Base-by-base conservation (phyloP, 2,797 vertebrate genomes). In the Clarias pachynema region DNA sequence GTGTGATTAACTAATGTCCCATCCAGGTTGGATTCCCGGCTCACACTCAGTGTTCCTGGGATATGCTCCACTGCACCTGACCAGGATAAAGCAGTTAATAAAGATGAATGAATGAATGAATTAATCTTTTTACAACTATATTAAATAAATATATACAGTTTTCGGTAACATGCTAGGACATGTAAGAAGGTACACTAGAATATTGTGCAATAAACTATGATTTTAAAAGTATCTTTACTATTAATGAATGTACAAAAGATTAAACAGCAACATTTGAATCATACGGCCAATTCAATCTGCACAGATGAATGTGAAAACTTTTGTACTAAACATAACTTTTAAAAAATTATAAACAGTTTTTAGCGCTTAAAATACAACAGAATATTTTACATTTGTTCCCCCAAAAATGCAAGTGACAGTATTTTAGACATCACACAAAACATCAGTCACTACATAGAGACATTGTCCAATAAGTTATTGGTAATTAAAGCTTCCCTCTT, bases 401-500 rank as follows among this genome's bases (percentile, higher is more conserved):
- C 77, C 0, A 8, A 49, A 79, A 63, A 26, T 49, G 24, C 37
- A 44, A 26, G 10, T 20, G 24, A 37, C 24, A 79, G 24, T 15
- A 63, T 79, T 78, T 79, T 6, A 63, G 24, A 79, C 16, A 49
- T 24, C 20, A n/a, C 75, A 79, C 37, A 80, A 66, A 84, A 81
- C 66, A 84, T 68, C 24, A 34, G 57, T 66, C 34, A 31, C 37
- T 69, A 49, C 40, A 34, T 62, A 62, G 37, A 14, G 57, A 62
- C 59, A 81, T 85, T 75, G 73, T 70, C 77, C 79, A 85, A 83
- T 44, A 37, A 87, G 87, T 78, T 84, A 87, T 56, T 81, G 82
- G 84, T 90, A 87, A 90, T 90, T 91, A 89, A 89, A 85, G 85
- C 86, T 86, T 89, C 78, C 78, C 88, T 84, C 69, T 86, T 87